Evolutionary conservation across 2,113 vertebrate genomes (phyloP).

Genomic region (Proterorhinus semilunaris): DNA sequence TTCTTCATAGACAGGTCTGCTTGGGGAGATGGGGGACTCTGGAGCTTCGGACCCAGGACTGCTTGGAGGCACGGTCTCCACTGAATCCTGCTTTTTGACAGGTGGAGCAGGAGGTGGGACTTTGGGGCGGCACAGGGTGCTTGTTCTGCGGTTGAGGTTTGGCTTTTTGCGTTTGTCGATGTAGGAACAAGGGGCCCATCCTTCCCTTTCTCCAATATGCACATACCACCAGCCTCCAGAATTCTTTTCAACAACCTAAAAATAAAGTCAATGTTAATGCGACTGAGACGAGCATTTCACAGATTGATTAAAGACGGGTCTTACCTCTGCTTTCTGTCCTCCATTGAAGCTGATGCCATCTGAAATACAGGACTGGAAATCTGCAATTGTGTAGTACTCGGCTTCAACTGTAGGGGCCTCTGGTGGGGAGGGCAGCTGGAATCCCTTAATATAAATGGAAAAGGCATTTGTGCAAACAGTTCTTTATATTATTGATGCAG

Average conservation of each 20-base stretch:
- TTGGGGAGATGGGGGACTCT: constrained; percentile 81
- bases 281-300: neutral
- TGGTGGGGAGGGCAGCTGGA: constrained; percentile 95
- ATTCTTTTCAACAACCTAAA: constrained; percentile 98
- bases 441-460: constrained; percentile 79
- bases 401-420: constrained; percentile 98
- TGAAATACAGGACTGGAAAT: constrained; percentile 97
- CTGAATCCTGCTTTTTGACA: constrained; percentile 87
- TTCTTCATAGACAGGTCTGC: constrained; percentile 89
- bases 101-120: constrained; percentile 96
- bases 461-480: neutral
- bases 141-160: constrained; percentile 93
- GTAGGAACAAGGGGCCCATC: constrained; percentile 98
- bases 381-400: constrained; percentile 99
- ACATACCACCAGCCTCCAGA: constrained; percentile 99
- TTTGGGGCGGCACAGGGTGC: constrained; percentile 95
- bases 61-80: constrained; percentile 77
- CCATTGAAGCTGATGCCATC: constrained; percentile 99
- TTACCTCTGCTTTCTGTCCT: constrained; percentile 98
- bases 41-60: constrained; percentile 75
- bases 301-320: constrained; percentile 10
- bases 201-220: constrained; percentile 96
- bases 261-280: constrained; percentile 13
- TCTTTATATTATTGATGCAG: neutral
- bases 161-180: constrained; percentile 99